Conservation (phyloP, 1,140 invertebrate genomes). For the Conus ventricosus region DNA sequence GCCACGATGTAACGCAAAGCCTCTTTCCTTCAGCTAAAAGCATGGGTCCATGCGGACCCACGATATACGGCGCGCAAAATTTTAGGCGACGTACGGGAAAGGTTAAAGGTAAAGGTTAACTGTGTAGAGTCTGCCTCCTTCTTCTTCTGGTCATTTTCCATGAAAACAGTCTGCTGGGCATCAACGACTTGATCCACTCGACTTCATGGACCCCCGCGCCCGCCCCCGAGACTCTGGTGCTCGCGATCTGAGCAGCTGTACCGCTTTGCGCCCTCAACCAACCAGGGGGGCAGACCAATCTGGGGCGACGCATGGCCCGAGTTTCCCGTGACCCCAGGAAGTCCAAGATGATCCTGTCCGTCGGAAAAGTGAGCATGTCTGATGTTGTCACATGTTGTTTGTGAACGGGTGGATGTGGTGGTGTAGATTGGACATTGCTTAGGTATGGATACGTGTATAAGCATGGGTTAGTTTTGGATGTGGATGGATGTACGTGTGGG, state of each 20-base stretch:
- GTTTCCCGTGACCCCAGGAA: conserved; percentile 99
- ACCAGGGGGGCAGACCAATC: conserved; percentile 93
- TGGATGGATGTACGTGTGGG: too few relatives aligned
- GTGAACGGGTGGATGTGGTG: too few relatives aligned
- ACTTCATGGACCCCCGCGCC: conserved; percentile 99
- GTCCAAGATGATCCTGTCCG: conserved; percentile 97
- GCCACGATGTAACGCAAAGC: too few relatives aligned
- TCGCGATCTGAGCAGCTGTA: conserved; percentile 98
- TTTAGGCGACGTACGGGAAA: too few relatives aligned
- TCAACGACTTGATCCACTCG: conserved; percentile 98
- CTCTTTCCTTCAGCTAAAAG: too few relatives aligned
- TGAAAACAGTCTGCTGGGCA: conserved; percentile 74
- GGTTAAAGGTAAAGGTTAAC: too few relatives aligned
- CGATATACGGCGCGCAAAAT: too few relatives aligned
- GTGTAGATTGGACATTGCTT: too few relatives aligned
- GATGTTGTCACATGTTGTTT: background rate
- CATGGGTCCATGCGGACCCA: too few relatives aligned
- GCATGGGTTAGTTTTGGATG: too few relatives aligned
- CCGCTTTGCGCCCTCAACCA: conserved; percentile 98
- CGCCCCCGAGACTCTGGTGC: conserved; percentile 94
- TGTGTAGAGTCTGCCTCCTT: background rate
- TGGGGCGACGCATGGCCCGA: conserved; percentile 99
- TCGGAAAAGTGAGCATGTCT: conserved; percentile 88
- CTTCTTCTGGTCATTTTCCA: too few relatives aligned
- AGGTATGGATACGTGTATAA: too few relatives aligned